These are phyloP conservation scores for Montipora efflorescens DNA, from an alignment of 64 coral and sea anemone species.

Conservation along the genomic window DNA sequence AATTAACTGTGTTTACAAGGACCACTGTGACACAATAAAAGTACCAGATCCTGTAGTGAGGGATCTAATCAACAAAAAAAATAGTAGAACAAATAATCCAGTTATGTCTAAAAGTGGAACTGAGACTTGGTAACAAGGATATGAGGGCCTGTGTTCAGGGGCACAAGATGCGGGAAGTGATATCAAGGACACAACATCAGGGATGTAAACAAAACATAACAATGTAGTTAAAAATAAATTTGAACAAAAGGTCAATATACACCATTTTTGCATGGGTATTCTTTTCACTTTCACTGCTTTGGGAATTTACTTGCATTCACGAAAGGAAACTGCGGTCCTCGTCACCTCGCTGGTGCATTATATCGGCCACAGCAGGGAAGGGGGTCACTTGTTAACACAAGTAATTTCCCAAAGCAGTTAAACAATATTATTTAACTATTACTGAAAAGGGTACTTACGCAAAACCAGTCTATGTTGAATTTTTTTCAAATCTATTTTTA, in stretches of 20 bases:
- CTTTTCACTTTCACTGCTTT: not conserved
- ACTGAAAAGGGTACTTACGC: too few relatives aligned
- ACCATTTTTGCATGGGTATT: too few relatives aligned
- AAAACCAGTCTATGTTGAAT: too few relatives aligned
- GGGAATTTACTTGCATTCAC: not conserved
- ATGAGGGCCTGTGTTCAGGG: not conserved
- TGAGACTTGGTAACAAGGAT: not conserved
- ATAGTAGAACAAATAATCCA: too few relatives aligned
- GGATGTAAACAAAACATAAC: not conserved
- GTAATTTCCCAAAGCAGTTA: too few relatives aligned
- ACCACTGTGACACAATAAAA: too few relatives aligned
- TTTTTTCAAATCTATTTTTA: too few relatives aligned
- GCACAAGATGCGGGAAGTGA: not conserved
- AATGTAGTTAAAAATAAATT: not conserved
- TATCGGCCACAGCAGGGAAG: not conserved
- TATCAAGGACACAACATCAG: not conserved
- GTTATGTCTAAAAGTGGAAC: not conserved
- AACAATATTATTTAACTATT: too few relatives aligned
- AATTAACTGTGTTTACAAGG: too few relatives aligned
- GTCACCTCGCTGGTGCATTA: not conserved
- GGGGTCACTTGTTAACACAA: not conserved
- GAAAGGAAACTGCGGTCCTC: not conserved
- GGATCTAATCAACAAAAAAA: too few relatives aligned
- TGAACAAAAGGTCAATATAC: too few relatives aligned
- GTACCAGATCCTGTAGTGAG: too few relatives aligned